Base-by-base conservation (phyloP, 2,888 invertebrate species). In the Corythucha ciliata region DNA sequence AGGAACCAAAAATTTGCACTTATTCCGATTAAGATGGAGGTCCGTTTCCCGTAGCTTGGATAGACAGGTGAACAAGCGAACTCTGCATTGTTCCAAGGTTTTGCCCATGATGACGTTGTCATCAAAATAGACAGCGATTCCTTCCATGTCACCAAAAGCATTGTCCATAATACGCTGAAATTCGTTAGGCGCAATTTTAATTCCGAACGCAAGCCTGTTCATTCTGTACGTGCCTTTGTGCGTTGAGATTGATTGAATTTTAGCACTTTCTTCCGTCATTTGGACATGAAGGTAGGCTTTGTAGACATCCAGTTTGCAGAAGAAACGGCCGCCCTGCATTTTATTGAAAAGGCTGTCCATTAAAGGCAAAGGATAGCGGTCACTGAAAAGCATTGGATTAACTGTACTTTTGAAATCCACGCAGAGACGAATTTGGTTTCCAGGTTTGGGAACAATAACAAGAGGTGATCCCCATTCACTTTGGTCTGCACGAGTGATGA, bases 351-450 rank as follows among this genome's bases (percentile, higher is more conserved):
- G 29, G 4, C 33, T 33, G 16, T 60, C 54, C 18, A 60, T 53
- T 44, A 29, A 34, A 21, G 24, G 48, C 6, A 60, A 55, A 14
- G 59, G 59, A 32, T 57, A 58, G 32, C 62, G 54, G 37, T 57
- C 58, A 8, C 45, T 21, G 5, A 59, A 40, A 8, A 63, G 39
- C 45, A 52, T 51, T 42, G 55, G 41, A 45, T 64, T 63, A 10
- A 63, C 59, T 1, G 32, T 57, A 24, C 48, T 34, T 52, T 61
- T 61, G 39, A 61, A 61, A 50, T 62, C 57, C 26, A 47, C 57
- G 24, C 54, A 58, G 7, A 56, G 37, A 5, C 57, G 32, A n/a
- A 45, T 12, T 10, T 20, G 14, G 2, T 24, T 24, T 20, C 33
- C 32, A 21, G 45, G 21, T 22, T 45, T 45, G 18, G 45, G 45